Evolutionary conservation across 64 coral and sea anemone genomes (phyloP), one percentile per base, ranked within the genome.

Genomic region (Stichodactyla helianthus): DNA sequence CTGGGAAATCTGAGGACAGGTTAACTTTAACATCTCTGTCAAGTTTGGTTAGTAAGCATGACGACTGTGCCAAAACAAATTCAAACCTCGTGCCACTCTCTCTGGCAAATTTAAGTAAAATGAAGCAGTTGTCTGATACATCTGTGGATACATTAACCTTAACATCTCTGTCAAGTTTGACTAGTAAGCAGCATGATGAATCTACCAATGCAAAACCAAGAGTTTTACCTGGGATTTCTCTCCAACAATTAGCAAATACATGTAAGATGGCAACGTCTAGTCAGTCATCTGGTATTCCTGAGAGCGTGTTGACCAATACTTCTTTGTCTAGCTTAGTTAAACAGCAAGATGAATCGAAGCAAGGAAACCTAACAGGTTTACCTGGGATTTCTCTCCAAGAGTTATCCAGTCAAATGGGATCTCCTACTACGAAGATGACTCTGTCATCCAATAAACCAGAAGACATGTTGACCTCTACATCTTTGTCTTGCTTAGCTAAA

Each of bases 401-500:
- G 4, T 65, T 65, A 65, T 18, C 20, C 5, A 0, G 22, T 20
- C 1, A 65, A 13, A 65, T 6, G 18, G 0, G 18, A 65, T 22
- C 19, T 4, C 0, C 18, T 65, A 0, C 0, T 3, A 22, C 14
- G 5, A 65, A 65, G 62, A 65, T 22, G 20, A 65, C 0, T 22
- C 62, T n/a, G 0, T 65, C 62, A 65, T 23, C 62, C 0, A 50
- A 20, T 4, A 7, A 20, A 22, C 20, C 68, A 14, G 4, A 10
- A 5, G 11, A 74, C 23, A 74, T 74, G 25, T 74, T 74, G 0
- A 4, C 22, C 10, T 74, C 25, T 27, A 12, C 68, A 81, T 54
- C 78, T 20, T 81, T 81, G 78, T 81, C 78, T 8, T n/a, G 78
- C 78, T 53, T 81, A 10, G 78, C 35, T 23, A 74, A 31, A 11